These are phyloP conservation scores for Parnassius orleans DNA, from an alignment of 2,888 invertebrate genomes.

Conservation along the genomic window DNA sequence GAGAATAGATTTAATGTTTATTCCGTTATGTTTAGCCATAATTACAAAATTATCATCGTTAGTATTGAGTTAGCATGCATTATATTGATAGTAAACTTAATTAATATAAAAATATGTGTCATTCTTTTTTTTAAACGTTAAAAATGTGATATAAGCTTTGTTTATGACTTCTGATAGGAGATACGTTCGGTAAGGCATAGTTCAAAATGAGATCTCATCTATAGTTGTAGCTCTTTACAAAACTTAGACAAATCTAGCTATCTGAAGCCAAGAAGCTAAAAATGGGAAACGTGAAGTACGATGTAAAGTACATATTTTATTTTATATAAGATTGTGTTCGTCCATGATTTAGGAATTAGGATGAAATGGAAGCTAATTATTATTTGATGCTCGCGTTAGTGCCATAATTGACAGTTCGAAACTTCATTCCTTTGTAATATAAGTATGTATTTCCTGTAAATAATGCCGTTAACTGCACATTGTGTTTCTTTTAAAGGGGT, in stretches of 20 bases:
- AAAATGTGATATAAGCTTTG: slow-evolving; percentile 72
- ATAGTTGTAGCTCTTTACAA: slow-evolving; percentile 70
- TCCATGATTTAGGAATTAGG: too few relatives aligned
- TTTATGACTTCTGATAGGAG: slow-evolving; percentile 53
- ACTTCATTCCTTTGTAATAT: slow-evolving; percentile 10
- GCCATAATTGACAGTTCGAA: slow-evolving; percentile 17
- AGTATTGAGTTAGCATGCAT: too few relatives aligned
- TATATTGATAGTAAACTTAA: too few relatives aligned
- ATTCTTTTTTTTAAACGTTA: slow-evolving; percentile 50
- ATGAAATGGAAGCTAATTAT: too few relatives aligned
- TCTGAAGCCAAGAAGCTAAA: slow-evolving; percentile 77
- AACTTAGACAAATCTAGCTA: slow-evolving; percentile 72
- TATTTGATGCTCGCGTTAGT: slow-evolving; percentile 18
- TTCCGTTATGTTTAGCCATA: too few relatives aligned
- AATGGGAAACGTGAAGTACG: slow-evolving; percentile 50
- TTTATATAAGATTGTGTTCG: slow-evolving; percentile 34
- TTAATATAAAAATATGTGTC: slow-evolving; percentile 1
- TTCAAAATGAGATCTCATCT: slow-evolving; percentile 79
- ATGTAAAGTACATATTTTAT: slow-evolving; percentile 31
- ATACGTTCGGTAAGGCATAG: slow-evolving; percentile 70
- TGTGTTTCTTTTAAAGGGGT: too few relatives aligned
- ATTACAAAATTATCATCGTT: too few relatives aligned
- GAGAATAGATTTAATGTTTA: too few relatives aligned
- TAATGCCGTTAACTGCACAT: not conserved
- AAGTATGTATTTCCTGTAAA: slow-evolving; percentile 2